Percentiles rank a stretch among this genome's conserved stretches.
Evolutionary conservation across 2,888 invertebrate genomes (phyloP).

Genomic region (Phragmatobia fuliginosa): DNA sequence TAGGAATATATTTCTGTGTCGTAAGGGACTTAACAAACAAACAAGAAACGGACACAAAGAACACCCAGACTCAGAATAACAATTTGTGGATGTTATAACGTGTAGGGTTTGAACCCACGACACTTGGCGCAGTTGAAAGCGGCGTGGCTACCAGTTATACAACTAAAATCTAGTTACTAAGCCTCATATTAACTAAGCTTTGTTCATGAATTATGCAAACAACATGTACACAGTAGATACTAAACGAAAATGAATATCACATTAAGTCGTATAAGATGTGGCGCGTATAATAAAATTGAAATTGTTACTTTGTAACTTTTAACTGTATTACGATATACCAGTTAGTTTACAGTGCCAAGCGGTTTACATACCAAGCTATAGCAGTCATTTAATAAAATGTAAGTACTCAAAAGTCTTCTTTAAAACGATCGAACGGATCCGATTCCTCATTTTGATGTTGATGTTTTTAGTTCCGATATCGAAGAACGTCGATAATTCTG

Average conservation of each 20-base stretch:
- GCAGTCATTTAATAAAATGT: background rate
- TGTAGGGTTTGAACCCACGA: no score
- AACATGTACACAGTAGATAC: conserved; percentile 48
- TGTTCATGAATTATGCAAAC: conserved; percentile 53
- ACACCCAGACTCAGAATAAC: no score
- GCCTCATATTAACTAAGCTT: conserved; percentile 42
- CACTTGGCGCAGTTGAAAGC: no score
- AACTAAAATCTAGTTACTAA: conserved; percentile 13
- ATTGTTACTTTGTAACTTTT: conserved; percentile 53
- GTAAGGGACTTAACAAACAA: no score
- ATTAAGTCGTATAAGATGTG: conserved; percentile 55
- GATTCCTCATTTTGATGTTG: no score
- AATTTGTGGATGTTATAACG: no score
- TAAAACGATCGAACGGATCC: no score
- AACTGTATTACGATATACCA: conserved; percentile 38
- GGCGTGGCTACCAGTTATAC: no score
- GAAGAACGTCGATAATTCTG: no score
- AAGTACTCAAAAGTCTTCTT: background rate
- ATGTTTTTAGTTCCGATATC: no score
- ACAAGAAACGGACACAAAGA: no score
- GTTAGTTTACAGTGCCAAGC: conserved; percentile 30
- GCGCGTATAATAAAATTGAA: conserved; percentile 53
- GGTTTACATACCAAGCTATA: conserved; percentile 8
- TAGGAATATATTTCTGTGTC: no score
- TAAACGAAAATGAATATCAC: conserved; percentile 56